phyloP scores from a whole-genome alignment of 2,113 vertebrate genomes.

The Turdus rufiventris region DNA sequence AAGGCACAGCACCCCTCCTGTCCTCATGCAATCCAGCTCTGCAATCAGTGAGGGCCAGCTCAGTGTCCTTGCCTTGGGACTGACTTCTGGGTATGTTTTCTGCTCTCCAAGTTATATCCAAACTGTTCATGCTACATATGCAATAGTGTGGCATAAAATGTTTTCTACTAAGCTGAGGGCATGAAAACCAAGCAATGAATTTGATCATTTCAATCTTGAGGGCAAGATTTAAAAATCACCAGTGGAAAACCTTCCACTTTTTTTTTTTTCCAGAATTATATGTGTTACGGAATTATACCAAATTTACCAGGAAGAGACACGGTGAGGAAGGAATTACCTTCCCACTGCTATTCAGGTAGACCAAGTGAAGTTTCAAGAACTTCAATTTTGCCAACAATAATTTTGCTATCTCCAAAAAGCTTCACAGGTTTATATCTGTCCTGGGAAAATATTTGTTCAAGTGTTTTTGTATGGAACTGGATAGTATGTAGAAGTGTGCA shows the following conservation, averaged over 20 bases:
- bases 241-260: neutral
- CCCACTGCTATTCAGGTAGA: neutral
- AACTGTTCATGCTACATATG: neutral
- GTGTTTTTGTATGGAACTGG: neutral
- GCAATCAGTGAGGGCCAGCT: accelerated
- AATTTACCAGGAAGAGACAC: neutral
- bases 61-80: neutral
- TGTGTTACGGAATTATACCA: neutral
- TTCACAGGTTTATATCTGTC: neutral
- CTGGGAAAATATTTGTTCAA: neutral
- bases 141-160: neutral
- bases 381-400: neutral
- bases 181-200: neutral
- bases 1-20: accelerated
- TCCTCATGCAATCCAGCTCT: neutral
- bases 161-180: neutral
- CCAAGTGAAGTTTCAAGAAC: neutral
- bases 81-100: neutral
- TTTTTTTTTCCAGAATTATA: neutral
- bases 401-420: neutral
- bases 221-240: neutral
- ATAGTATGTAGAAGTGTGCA: neutral
- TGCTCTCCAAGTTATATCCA: neutral
- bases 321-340: neutral
- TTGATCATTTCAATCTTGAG: neutral